Percentiles rank a stretch among this genome's conserved stretches.
These are phyloP conservation scores for Euschistus heros DNA, from an alignment of 1,140 invertebrate genomes.

Conservation along the genomic window DNA sequence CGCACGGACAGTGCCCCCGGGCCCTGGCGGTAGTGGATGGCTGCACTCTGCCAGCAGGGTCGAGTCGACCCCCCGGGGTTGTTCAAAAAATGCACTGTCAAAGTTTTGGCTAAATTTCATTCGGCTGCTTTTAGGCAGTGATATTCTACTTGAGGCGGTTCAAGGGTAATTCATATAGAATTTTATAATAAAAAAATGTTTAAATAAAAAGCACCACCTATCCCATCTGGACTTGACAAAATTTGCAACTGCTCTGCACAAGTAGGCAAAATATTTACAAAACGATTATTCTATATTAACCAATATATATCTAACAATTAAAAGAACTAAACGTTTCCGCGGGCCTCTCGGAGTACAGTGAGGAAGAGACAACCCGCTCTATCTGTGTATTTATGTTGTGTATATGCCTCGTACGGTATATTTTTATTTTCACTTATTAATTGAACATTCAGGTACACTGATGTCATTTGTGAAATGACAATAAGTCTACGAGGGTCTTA, in stretches of 20 bases:
- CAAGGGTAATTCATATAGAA: not conserved
- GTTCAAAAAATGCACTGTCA: slow-evolving; percentile 24
- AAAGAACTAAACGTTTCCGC: not conserved
- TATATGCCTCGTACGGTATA: slow-evolving; percentile 7
- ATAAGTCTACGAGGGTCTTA: slow-evolving; percentile 16
- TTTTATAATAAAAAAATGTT: slow-evolving; percentile 11
- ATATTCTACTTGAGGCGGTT: not conserved
- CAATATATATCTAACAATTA: not conserved
- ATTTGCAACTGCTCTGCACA: slow-evolving; percentile 26
- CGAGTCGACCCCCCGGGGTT: slow-evolving; percentile 21
- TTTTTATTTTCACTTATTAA: slow-evolving; percentile 16
- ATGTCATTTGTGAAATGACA: slow-evolving; percentile 24
- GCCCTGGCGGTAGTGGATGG: slow-evolving; percentile 38
- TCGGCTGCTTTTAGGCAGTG: too few relatives aligned
- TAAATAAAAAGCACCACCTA: slow-evolving; percentile 22
- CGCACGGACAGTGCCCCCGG: slow-evolving; percentile 28
- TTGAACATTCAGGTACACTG: slow-evolving; percentile 14
- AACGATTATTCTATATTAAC: slow-evolving; percentile 11
- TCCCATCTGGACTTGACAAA: slow-evolving; percentile 21
- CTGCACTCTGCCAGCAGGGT: slow-evolving; percentile 37
- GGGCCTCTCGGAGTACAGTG: slow-evolving; percentile 4
- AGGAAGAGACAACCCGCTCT: not conserved
- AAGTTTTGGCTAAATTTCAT: slow-evolving; percentile 10
- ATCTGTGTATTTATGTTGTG: not conserved
- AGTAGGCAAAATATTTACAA: not conserved